Conservation (phyloP, 2,797 vertebrate species). For the Paedocypris micromegethes region DNA sequence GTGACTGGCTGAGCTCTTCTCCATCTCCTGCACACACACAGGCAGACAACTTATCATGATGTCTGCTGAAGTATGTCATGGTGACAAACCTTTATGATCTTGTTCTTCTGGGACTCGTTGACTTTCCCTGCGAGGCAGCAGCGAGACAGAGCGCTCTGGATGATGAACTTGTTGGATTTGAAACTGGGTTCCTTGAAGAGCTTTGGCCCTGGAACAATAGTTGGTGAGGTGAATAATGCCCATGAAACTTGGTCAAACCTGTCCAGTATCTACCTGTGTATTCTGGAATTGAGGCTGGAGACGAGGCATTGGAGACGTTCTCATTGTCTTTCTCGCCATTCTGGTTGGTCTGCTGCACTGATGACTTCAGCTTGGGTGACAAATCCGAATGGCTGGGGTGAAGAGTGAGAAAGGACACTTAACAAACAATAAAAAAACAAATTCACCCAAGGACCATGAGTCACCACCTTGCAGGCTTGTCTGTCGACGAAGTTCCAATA, state of each 20-base stretch:
- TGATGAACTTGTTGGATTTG: constrained; percentile 92
- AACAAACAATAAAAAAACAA: neutral
- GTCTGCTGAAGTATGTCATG: neutral
- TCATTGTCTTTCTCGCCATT: constrained; percentile 80
- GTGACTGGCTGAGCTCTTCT: constrained; percentile 85
- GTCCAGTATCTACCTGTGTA: constrained; percentile 72
- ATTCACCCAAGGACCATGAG: too few species aligned
- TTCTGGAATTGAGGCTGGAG: constrained; percentile 76
- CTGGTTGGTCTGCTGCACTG: constrained; percentile 65
- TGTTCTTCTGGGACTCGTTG: constrained; percentile 84
- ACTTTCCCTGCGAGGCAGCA: constrained; percentile 89
- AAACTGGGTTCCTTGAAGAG: constrained; percentile 90
- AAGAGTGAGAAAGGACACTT: neutral
- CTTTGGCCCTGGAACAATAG: constrained; percentile 70
- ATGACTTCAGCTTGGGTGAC: constrained; percentile 70
- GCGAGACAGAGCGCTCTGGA: constrained; percentile 84
- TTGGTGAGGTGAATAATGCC: neutral
- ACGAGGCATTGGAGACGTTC: constrained; percentile 72
- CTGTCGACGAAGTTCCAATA: neutral
- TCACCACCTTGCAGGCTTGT: constrained; percentile 29
- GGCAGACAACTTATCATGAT: neutral
- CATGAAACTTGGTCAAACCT: neutral
- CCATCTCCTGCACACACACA: constrained; percentile 72
- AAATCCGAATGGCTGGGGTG: constrained; percentile 62
- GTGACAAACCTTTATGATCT: constrained; percentile 76